phyloP scores from a whole-genome alignment of 2,888 invertebrate genomes.

The Silvanus unidentatus region DNA sequence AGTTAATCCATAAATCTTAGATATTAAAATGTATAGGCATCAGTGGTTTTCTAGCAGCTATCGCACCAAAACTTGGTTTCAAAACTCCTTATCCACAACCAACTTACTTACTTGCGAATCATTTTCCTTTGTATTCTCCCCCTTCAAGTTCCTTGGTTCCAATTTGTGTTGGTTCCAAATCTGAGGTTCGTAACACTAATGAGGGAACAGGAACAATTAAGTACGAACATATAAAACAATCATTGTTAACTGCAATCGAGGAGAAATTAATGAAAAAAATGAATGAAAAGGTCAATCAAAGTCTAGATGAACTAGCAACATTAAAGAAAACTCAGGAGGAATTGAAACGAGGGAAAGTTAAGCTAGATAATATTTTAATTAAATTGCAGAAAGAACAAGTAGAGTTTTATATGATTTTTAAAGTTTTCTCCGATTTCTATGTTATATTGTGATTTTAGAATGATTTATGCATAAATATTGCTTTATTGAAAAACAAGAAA shows the following conservation, averaged over 20 bases:
- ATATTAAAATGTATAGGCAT: too few relatives aligned
- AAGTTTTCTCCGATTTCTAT: slow-evolving; percentile 2
- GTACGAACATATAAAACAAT: slow-evolving; percentile 91
- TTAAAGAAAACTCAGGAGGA: slow-evolving; percentile 82
- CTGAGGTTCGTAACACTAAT: slow-evolving; percentile 35
- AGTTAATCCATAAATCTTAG: too few relatives aligned
- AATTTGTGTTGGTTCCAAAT: slow-evolving; percentile 14
- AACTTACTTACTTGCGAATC: background rate
- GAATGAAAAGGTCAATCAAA: slow-evolving; percentile 83
- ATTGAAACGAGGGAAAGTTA: slow-evolving; percentile 74
- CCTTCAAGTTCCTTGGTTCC: slow-evolving; percentile 16
- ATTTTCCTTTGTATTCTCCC: background rate
- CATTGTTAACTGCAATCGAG: slow-evolving; percentile 89
- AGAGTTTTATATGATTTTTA: too few relatives aligned
- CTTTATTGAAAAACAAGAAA: slow-evolving; percentile 78
- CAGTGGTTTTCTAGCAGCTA: too few relatives aligned
- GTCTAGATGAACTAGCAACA: slow-evolving; percentile 87
- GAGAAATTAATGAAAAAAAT: slow-evolving; percentile 85
- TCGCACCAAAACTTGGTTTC: slow-evolving; percentile 44
- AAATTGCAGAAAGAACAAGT: slow-evolving; percentile 70
- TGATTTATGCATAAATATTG: slow-evolving; percentile 79
- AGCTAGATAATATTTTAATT: slow-evolving; percentile 71
- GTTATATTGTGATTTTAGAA: slow-evolving; percentile 45
- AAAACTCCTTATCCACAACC: slow-evolving; percentile 23
- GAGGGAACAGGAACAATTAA: slow-evolving; percentile 75